A percentile compares a stretch with the other conserved stretches of the same genome.
Evolutionary conservation across 64 coral and sea anemone species (phyloP).

Genomic region (Montipora efflorescens): DNA sequence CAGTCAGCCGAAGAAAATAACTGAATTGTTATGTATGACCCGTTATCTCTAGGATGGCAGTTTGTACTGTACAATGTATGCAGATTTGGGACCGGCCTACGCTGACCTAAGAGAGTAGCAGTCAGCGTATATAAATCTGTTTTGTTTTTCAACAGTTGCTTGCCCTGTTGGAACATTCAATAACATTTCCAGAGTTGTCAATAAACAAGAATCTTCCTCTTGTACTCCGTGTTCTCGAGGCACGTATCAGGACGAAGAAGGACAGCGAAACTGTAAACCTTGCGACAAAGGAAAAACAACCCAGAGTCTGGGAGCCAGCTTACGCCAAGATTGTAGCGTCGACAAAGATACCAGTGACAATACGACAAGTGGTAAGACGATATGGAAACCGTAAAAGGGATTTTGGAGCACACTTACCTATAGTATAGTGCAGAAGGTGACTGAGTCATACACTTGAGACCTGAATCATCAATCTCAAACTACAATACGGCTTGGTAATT

Average conservation of each 20-base stretch:
- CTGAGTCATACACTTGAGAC: not conserved
- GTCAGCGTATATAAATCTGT: not conserved
- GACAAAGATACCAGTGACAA: not conserved
- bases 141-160: conserved; percentile 40
- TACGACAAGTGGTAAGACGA: not conserved
- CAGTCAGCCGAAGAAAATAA: not conserved
- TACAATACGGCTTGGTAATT: not conserved
- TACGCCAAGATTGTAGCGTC: not conserved
- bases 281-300: conserved; percentile 43
- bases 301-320: not conserved
- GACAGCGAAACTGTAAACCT: conserved; percentile 34
- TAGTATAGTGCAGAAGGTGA: not conserved
- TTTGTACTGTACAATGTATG: not conserved
- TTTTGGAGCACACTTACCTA: not conserved
- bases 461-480: not conserved
- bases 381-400: not conserved
- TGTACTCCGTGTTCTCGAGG: conserved; percentile 40
- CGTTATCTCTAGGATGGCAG: not conserved
- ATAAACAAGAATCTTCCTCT: conserved; percentile 1
- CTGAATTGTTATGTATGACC: not conserved
- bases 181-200: conserved; percentile 6
- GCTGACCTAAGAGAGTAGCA: not conserved
- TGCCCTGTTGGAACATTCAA: conserved; percentile 50
- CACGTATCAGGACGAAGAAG: conserved; percentile 27
- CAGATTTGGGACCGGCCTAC: not conserved